phyloP scores from a whole-genome alignment of 1,140 invertebrate species.

The Neelides sp. region DNA sequence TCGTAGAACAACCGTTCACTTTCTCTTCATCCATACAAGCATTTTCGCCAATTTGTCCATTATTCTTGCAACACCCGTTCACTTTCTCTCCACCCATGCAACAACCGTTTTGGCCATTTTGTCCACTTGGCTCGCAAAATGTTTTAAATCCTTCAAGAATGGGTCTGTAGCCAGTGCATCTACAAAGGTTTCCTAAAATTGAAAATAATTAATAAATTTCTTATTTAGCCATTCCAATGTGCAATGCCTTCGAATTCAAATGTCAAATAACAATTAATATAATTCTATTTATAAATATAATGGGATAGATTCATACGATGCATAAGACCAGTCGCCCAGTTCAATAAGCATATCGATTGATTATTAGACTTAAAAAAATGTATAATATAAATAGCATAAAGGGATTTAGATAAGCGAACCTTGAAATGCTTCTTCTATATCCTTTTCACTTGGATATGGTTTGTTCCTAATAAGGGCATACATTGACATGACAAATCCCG shows the following conservation, averaged over 20 bases:
- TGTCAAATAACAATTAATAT: not conserved
- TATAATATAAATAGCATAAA: too few relatives aligned
- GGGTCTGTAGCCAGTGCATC: constrained; percentile 40
- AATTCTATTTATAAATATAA: not conserved
- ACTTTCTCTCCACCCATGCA: constrained; percentile 8
- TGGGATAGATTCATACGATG: not conserved
- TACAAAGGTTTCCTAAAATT: constrained; percentile 37
- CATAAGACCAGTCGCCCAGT: not conserved
- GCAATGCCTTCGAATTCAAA: too few relatives aligned
- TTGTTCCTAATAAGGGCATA: constrained; percentile 33
- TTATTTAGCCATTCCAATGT: too few relatives aligned
- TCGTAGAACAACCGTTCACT: too few relatives aligned
- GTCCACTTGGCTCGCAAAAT: constrained; percentile 17
- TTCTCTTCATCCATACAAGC: constrained; percentile 22
- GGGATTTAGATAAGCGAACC: too few relatives aligned
- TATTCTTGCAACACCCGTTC: too few relatives aligned
- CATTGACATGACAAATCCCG: constrained; percentile 38
- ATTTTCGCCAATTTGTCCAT: too few relatives aligned
- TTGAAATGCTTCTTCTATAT: constrained; percentile 75
- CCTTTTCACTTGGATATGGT: constrained; percentile 47
- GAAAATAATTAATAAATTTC: not conserved
- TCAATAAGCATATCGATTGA: too few relatives aligned
- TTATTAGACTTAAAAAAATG: too few relatives aligned
- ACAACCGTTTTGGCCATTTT: constrained; percentile 4
- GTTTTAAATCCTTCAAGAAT: constrained; percentile 38